Conservation (phyloP, 2,888 invertebrate species). For the Yponomeuta evonymella region DNA sequence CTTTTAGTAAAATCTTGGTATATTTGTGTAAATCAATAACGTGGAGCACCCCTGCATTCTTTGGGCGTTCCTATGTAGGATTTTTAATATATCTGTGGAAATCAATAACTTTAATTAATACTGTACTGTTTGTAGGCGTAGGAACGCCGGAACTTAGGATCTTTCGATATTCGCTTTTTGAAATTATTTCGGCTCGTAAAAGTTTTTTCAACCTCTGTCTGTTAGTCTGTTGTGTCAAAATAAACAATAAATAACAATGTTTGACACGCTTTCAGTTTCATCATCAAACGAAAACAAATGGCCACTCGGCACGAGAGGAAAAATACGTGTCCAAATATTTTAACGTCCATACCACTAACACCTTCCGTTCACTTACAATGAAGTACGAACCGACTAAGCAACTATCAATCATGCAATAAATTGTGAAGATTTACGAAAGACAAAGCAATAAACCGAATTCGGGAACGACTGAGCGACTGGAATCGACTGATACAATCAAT, state of each 20-base stretch:
- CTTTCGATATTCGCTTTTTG: neutral
- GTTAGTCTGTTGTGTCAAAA: neutral
- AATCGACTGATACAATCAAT: constrained; percentile 10
- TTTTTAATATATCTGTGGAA: too few relatives aligned
- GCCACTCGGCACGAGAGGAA: neutral
- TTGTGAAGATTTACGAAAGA: constrained; percentile 21
- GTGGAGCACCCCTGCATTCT: too few relatives aligned
- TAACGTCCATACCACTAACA: neutral
- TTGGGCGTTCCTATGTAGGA: too few relatives aligned
- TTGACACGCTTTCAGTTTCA: neutral
- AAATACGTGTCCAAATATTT: neutral
- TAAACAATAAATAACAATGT: neutral
- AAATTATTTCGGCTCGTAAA: too few relatives aligned
- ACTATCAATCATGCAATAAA: constrained; percentile 22
- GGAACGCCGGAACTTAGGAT: too few relatives aligned
- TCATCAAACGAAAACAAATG: neutral
- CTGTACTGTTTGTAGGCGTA: too few relatives aligned
- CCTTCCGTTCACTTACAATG: neutral
- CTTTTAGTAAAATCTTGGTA: neutral
- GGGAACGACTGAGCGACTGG: constrained; percentile 8
- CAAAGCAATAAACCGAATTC: constrained; percentile 19
- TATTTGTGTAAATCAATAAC: neutral
- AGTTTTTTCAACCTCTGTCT: neutral
- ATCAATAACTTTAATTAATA: too few relatives aligned
- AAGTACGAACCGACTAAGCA: neutral